These are phyloP conservation scores for Tachuris rubrigastra DNA, from an alignment of 2,113 vertebrate genomes.

Conservation along the genomic window DNA sequence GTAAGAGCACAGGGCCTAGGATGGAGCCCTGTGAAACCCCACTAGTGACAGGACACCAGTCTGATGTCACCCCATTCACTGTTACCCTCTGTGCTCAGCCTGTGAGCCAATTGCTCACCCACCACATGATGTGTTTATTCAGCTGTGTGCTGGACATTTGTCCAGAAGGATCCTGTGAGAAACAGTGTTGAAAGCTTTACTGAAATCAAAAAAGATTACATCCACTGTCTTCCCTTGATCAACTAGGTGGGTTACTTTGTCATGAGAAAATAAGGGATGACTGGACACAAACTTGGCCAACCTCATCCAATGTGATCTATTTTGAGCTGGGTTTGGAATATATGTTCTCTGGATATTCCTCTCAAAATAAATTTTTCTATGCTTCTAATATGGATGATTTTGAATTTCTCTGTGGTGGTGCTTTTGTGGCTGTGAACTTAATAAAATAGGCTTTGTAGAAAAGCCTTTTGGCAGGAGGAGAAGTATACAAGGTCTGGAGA, in stretches of 20 bases:
- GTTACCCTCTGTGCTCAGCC: background rate
- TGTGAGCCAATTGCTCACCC: background rate
- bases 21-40: background rate
- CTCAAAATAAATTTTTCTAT: background rate
- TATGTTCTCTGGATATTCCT: background rate
- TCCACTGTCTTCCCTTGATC: background rate
- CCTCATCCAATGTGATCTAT: background rate
- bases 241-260: background rate
- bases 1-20: background rate
- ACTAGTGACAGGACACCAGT: background rate
- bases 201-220: background rate
- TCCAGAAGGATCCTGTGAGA: background rate
- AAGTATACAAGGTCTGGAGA: background rate
- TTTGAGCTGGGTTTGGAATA: background rate
- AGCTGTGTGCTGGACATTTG: background rate
- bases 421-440: background rate
- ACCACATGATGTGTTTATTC: background rate
- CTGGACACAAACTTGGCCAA: background rate
- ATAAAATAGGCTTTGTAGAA: background rate
- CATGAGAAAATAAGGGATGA: background rate
- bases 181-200: background rate
- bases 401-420: background rate
- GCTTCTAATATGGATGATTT: background rate
- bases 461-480: background rate
- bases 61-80: background rate